Conservation (phyloP, 30 jellyfish, hydroid and myxozoan species). For the Clytia hemisphaerica region DNA sequence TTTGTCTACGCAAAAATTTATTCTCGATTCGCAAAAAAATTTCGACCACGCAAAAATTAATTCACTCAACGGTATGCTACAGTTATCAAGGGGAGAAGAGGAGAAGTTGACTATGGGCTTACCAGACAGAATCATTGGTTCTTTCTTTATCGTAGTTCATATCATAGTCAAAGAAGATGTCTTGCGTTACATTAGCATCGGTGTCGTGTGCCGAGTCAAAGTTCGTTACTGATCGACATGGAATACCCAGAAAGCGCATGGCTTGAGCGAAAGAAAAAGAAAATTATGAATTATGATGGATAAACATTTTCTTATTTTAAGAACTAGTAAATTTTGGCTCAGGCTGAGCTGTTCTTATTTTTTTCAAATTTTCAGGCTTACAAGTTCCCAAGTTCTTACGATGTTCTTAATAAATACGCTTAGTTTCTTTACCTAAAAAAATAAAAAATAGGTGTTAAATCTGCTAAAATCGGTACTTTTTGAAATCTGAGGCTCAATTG, state of each 20-base stretch:
- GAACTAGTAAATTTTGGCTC: too few relatives aligned
- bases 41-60: neutral
- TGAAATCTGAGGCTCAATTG: too few relatives aligned
- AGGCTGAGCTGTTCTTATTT: too few relatives aligned
- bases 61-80: neutral
- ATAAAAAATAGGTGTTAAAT: too few relatives aligned
- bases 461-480: too few relatives aligned
- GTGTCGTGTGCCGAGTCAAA: conserved; percentile 88
- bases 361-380: too few relatives aligned
- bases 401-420: too few relatives aligned
- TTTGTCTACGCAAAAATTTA: too few relatives aligned
- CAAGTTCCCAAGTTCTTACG: too few relatives aligned
- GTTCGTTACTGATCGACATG: conserved; percentile 72
- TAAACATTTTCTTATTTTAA: too few relatives aligned
- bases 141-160: conserved; percentile 49
- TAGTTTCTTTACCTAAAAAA: too few relatives aligned
- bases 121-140: conserved; percentile 93
- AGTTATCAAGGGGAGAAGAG: neutral
- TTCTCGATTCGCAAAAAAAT: neutral
- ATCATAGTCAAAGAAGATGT: conserved; percentile 52
- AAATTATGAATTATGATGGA: too few relatives aligned
- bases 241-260: conserved; percentile 82
- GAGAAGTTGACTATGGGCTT: neutral
- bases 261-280: conserved; percentile 23
- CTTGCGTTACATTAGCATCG: conserved; percentile 63